A percentile compares a stretch with the other conserved stretches of the same genome.
These are phyloP conservation scores for Philaethria dido DNA, from an alignment of 2,888 invertebrate genomes.

Conservation along the genomic window DNA sequence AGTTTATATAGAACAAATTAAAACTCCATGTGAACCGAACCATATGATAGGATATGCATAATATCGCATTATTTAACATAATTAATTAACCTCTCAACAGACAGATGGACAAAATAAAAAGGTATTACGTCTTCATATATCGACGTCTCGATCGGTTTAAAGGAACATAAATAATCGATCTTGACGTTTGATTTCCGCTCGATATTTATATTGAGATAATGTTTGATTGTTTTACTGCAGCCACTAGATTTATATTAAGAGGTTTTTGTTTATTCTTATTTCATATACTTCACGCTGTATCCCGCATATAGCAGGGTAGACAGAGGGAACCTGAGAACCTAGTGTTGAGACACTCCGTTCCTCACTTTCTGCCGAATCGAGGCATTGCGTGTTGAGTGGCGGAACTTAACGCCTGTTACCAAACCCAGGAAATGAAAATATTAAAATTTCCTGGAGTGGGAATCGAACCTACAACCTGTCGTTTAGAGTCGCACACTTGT, in stretches of 20 bases:
- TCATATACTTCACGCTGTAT: neutral
- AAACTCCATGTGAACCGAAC: slow-evolving; percentile 58
- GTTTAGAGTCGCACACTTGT: no score
- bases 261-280: slow-evolving; percentile 7
- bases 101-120: slow-evolving; percentile 79
- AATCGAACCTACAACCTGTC: no score
- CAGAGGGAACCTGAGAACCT: no score
- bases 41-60: slow-evolving; percentile 78
- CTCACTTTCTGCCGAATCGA: no score
- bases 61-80: slow-evolving; percentile 79
- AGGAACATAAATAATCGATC: slow-evolving; percentile 75
- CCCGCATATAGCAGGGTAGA: no score
- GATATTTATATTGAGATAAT: slow-evolving; percentile 52
- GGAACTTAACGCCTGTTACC: no score
- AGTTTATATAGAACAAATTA: slow-evolving; percentile 39
- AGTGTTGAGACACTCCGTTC: no score
- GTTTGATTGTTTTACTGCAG: slow-evolving; percentile 34
- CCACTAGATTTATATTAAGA: slow-evolving; percentile 20
- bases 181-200: slow-evolving; percentile 76
- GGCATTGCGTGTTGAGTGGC: no score
- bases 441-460: no score
- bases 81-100: slow-evolving; percentile 71
- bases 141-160: slow-evolving; percentile 74
- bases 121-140: slow-evolving; percentile 72
- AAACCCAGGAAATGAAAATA: no score